These are phyloP conservation scores for Psittacus erithacus DNA, from an alignment of 2,113 vertebrate genomes.

Conservation along the genomic window DNA sequence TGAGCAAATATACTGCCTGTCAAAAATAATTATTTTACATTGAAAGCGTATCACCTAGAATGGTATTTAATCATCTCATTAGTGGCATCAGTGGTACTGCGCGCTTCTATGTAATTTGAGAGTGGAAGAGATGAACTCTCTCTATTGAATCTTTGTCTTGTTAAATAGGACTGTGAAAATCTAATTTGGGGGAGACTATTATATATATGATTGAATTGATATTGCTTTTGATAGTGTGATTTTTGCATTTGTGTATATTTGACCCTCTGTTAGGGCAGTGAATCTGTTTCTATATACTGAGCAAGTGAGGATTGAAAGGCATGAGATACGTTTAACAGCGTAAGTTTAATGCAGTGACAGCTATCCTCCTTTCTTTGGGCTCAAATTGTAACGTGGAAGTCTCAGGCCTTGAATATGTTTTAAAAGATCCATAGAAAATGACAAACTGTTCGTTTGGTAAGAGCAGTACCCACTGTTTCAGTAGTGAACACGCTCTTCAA, in stretches of 20 bases:
- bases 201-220: constrained; percentile 18
- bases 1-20: constrained; percentile 59
- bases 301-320: not conserved
- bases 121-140: constrained; percentile 26
- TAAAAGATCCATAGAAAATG: not conserved
- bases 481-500: not conserved
- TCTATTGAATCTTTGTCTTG: constrained; percentile 50
- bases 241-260: constrained; percentile 11
- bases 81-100: constrained; percentile 22
- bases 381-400: not conserved
- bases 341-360: not conserved
- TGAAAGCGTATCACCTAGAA: constrained; percentile 69
- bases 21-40: constrained; percentile 69
- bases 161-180: constrained; percentile 60
- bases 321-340: not conserved
- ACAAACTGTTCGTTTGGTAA: not conserved
- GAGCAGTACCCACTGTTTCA: not conserved
- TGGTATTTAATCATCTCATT: constrained; percentile 74
- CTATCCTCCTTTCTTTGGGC: not conserved
- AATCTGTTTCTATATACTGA: not conserved
- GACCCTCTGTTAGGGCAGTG: not conserved
- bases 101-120: constrained; percentile 21
- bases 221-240: constrained; percentile 21
- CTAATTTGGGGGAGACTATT: constrained; percentile 47
- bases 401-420: not conserved